phyloP scores from a whole-genome alignment of 2,113 vertebrate genomes.

The Nicator chloris region DNA sequence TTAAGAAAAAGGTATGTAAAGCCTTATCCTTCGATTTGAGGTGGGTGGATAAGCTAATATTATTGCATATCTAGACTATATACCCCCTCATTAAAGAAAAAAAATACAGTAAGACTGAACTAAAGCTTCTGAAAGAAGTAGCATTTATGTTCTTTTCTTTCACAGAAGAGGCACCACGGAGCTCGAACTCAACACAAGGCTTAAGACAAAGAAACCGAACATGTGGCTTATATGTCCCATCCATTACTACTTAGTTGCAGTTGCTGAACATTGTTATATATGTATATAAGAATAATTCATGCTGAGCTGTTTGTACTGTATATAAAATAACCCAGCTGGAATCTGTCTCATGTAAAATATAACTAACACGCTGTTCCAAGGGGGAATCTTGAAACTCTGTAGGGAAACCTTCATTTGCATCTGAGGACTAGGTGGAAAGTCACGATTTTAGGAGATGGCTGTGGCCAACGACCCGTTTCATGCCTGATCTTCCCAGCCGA shows the following conservation, averaged over 20 bases:
- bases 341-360: no score
- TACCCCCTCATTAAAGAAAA: not conserved
- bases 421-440: no score
- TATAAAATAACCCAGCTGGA: no score
- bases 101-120: not conserved
- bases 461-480: no score
- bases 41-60: not conserved
- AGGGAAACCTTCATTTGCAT: no score
- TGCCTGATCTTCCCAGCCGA: no score
- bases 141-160: not conserved
- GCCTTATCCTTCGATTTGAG: not conserved
- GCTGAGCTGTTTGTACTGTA: no score
- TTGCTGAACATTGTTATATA: no score
- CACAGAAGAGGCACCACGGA: not conserved
- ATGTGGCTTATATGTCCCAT: not conserved
- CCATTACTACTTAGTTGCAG: not conserved
- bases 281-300: no score
- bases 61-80: not conserved
- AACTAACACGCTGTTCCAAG: no score
- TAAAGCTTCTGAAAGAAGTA: not conserved
- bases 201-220: not conserved
- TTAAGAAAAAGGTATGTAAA: not conserved
- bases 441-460: no score
- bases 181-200: not conserved
- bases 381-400: no score